Percentiles rank a stretch among this genome's conserved stretches.
phyloP scores from a whole-genome alignment of 2,113 vertebrate species.

The mouse (Mus musculus) region DNA sequence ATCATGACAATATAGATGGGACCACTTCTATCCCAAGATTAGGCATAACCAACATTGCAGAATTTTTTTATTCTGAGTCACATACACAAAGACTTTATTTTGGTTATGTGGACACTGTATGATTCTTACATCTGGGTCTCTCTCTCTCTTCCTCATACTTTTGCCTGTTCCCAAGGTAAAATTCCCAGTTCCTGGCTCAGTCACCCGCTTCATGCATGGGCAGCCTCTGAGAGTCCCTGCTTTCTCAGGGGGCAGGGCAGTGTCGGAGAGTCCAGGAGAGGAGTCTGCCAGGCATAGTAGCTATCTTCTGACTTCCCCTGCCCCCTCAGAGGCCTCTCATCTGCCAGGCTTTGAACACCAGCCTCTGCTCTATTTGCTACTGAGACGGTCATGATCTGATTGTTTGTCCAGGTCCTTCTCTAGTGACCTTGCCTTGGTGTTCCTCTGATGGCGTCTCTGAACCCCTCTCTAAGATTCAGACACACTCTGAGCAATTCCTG shows the following conservation, averaged over 20 bases:
- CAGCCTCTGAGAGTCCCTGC: neutral
- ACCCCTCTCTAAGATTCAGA: neutral
- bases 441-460: neutral
- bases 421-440: neutral
- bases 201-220: neutral
- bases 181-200: neutral
- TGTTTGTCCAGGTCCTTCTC: neutral
- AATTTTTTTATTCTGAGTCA: slow-evolving; percentile 4
- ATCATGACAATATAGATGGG: neutral
- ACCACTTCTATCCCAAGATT: neutral
- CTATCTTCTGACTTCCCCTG: neutral
- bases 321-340: neutral
- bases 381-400: neutral
- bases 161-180: neutral
- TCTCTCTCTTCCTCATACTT: neutral
- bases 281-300: neutral
- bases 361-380: neutral
- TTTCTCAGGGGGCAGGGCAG: neutral
- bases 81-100: neutral
- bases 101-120: neutral
- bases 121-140: neutral
- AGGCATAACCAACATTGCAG: neutral
- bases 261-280: neutral
- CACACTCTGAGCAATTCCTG: neutral
- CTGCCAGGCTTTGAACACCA: neutral